Conservation (phyloP, 2,888 invertebrate genomes). For the Dicyrtomina minuta region DNA sequence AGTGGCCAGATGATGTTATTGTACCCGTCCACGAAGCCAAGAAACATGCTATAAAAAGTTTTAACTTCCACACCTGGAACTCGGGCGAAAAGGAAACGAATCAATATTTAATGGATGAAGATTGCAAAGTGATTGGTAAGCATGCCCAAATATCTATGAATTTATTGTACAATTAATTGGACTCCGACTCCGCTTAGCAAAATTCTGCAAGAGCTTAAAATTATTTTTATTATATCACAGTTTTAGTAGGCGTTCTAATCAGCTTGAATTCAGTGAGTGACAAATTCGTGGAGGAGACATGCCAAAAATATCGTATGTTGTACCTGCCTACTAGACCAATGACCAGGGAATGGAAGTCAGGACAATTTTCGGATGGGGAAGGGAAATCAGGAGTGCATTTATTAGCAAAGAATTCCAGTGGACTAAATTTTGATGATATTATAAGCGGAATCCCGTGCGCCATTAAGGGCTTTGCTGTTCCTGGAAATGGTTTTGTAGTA, state of each 20-base stretch:
- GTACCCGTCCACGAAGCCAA: background rate
- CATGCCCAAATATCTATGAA: background rate
- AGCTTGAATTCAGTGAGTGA: background rate
- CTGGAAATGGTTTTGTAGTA: conserved; percentile 11
- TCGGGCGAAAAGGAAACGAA: background rate
- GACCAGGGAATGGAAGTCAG: background rate
- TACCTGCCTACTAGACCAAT: conserved; percentile 4
- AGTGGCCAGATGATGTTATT: background rate
- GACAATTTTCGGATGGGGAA: background rate
- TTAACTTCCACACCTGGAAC: background rate
- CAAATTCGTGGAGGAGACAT: background rate
- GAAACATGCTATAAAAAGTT: background rate
- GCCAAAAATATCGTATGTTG: background rate
- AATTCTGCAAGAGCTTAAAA: too few relatives aligned
- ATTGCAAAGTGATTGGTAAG: conserved; percentile 21
- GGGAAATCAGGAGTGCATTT: background rate
- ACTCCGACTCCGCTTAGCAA: too few relatives aligned
- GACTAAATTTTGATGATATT: conserved; percentile 2
- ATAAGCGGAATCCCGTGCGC: conserved; percentile 18
- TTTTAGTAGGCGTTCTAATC: conserved; percentile 6
- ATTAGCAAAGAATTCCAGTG: background rate
- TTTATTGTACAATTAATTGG: too few relatives aligned
- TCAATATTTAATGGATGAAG: background rate
- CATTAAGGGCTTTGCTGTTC: conserved; percentile 8
- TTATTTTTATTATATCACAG: conserved; percentile 1